These are phyloP conservation scores for Pseudorhombus dupliciocellatus DNA, from an alignment of 2,113 vertebrate species.

Conservation along the genomic window DNA sequence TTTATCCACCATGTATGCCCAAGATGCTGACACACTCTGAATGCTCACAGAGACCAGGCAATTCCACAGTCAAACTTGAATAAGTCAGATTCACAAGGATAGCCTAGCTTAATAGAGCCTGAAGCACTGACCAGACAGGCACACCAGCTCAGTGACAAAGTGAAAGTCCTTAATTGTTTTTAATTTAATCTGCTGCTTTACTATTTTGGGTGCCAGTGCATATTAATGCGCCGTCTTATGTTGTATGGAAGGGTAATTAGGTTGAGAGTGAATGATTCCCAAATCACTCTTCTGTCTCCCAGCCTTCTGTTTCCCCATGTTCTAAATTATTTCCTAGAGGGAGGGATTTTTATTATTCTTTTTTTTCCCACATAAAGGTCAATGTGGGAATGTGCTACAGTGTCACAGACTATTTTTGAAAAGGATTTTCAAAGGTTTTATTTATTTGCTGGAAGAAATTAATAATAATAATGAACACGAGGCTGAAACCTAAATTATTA, in stretches of 20 bases:
- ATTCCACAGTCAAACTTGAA: conserved; percentile 36
- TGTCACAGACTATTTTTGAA: conserved; percentile 19
- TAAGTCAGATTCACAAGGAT: conserved; percentile 59
- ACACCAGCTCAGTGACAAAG: conserved; percentile 70
- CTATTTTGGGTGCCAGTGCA: conserved; percentile 79
- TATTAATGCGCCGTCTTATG: conserved; percentile 79
- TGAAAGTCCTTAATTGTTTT: conserved; percentile 79
- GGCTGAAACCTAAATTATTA: no score
- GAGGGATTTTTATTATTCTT: conserved; percentile 32
- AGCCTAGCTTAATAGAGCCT: conserved; percentile 67
- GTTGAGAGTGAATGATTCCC: conserved; percentile 80
- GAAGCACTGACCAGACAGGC: conserved; percentile 74
- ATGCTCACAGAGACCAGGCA: conserved; percentile 23
- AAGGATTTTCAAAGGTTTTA: conserved; percentile 7
- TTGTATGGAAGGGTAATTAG: conserved; percentile 82
- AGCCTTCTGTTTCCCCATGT: conserved; percentile 81
- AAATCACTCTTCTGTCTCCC: conserved; percentile 81
- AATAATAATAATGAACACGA: no score
- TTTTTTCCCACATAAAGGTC: conserved; percentile 53
- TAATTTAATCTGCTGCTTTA: conserved; percentile 77
- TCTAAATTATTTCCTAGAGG: conserved; percentile 71
- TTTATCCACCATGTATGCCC: not conserved
- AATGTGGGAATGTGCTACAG: conserved; percentile 24
- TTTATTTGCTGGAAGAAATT: conserved; percentile 24
- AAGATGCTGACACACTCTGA: conserved; percentile 29